Base-by-base conservation (phyloP, 2,888 invertebrate genomes). In the Sipunculus nudus region DNA sequence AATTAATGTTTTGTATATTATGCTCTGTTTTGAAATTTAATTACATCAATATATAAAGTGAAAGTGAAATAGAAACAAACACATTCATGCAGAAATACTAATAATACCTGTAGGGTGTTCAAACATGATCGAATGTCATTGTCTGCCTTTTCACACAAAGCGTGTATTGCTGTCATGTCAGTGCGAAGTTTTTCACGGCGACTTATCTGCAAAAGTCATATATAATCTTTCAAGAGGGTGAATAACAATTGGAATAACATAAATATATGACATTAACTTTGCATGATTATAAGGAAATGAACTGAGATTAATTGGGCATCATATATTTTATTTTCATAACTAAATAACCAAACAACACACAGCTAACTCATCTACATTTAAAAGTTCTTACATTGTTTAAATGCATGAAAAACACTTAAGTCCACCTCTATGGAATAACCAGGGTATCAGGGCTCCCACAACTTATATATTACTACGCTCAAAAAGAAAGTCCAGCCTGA, bases 71-170 rank as follows among this genome's bases (percentile, higher is more conserved):
- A n/a, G n/a, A n/a, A n/a, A n/a, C n/a, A n/a, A n/a, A n/a, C n/a
- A n/a, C n/a, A n/a, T n/a, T n/a, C n/a, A n/a, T n/a, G n/a, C n/a
- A n/a, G n/a, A n/a, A n/a, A n/a, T n/a, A n/a, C n/a, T n/a, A n/a
- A n/a, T n/a, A n/a, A 5, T n/a, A 71, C 84, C 78, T 96, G 94
- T 69, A 98, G 87, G 46, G 94, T 89, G 21, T 94, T 93, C 54
- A 98, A 87, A 77, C 97, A 97, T 0, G 94, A 90, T 23, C 98
- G 87, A 41, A 98, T 91, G 85, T 98, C 98, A 73, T 94, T 93
- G 53, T 89, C 89, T 2, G 92, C 91, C 72, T 93, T 92, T 72
- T 93, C 90, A 19, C 93, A 91, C 61, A 98, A 84, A 4, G 91
- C 89, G 35, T 91, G 81, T 69, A 93, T 85, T 6, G 91, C 88